These are phyloP conservation scores for Drosophila flavopinicola DNA, from an alignment of 2,888 invertebrate genomes.

Conservation along the genomic window DNA sequence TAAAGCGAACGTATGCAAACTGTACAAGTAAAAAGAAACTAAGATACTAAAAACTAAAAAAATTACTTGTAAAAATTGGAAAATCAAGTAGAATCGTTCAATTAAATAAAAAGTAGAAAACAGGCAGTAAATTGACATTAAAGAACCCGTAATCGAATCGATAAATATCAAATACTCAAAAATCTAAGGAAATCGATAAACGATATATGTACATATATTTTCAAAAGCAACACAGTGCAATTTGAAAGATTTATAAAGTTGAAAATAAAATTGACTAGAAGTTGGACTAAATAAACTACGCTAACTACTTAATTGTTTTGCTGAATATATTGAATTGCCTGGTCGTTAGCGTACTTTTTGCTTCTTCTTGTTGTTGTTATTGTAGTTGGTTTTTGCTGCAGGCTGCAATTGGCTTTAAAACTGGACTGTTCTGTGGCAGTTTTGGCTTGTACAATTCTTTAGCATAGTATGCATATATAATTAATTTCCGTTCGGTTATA, in stretches of 20 bases:
- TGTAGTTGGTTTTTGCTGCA: conserved; percentile 44
- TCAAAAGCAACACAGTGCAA: conserved; percentile 10
- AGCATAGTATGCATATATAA: conserved; percentile 19
- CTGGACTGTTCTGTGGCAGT: conserved; percentile 55
- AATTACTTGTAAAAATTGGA: neutral
- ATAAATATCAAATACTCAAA: neutral
- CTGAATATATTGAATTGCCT: conserved; percentile 19
- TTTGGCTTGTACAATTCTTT: conserved; percentile 52
- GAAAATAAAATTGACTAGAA: neutral
- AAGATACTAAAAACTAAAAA: neutral
- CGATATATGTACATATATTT: conserved; percentile 6
- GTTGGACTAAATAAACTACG: conserved; percentile 13
- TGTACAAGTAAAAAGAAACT: neutral
- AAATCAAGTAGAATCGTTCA: neutral
- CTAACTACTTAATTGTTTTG: conserved; percentile 10
- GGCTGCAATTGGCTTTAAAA: conserved; percentile 43
- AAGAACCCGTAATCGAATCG: neutral
- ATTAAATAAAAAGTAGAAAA: neutral
- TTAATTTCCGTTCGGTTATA: conserved; percentile 19
- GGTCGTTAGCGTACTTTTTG: conserved; percentile 44
- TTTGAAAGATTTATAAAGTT: neutral
- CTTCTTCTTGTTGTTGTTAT: conserved; percentile 35
- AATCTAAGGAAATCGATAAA: neutral
- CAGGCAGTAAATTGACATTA: neutral
- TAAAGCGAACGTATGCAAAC: neutral